A percentile compares a stretch with the other conserved stretches of the same genome.
phyloP scores from a whole-genome alignment of 2,888 invertebrate species.

The Microlaimidae sp. region DNA sequence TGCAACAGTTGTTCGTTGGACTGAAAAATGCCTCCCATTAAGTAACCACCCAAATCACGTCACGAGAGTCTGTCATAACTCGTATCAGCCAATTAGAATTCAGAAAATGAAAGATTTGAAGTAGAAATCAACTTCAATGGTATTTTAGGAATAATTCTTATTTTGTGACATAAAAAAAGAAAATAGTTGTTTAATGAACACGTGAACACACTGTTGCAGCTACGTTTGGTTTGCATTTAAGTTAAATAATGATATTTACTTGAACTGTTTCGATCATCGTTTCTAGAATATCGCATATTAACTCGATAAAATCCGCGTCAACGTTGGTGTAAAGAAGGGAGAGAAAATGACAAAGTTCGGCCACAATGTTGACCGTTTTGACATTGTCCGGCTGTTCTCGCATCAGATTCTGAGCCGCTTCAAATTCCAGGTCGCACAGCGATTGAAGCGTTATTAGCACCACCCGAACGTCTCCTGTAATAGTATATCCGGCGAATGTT shows the following conservation, averaged over 20 bases:
- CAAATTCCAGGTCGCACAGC: slow-evolving; percentile 11
- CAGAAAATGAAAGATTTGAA: too few relatives aligned
- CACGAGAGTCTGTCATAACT: slow-evolving; percentile 33
- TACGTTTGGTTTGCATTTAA: too few relatives aligned
- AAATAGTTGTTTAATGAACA: too few relatives aligned
- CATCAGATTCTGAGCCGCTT: slow-evolving; percentile 25
- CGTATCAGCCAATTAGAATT: too few relatives aligned
- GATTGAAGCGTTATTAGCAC: not conserved
- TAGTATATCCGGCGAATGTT: not conserved
- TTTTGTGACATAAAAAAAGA: too few relatives aligned
- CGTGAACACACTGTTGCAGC: too few relatives aligned
- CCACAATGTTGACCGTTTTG: slow-evolving; percentile 36
- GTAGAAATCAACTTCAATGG: too few relatives aligned
- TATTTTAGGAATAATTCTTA: too few relatives aligned
- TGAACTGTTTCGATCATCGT: slow-evolving; percentile 35
- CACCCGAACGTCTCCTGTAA: not conserved
- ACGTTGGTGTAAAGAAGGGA: slow-evolving; percentile 34
- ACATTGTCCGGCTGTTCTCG: slow-evolving; percentile 38
- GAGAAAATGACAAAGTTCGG: slow-evolving; percentile 35
- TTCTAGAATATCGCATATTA: slow-evolving; percentile 35
- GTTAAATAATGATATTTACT: too few relatives aligned
- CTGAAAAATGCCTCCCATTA: too few relatives aligned
- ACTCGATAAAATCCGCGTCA: slow-evolving; percentile 28
- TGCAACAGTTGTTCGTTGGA: too few relatives aligned
- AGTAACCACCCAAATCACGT: too few relatives aligned